These are phyloP conservation scores for Pemphigus obesinymphae DNA, from an alignment of 1,140 invertebrate genomes.

Conservation along the genomic window DNA sequence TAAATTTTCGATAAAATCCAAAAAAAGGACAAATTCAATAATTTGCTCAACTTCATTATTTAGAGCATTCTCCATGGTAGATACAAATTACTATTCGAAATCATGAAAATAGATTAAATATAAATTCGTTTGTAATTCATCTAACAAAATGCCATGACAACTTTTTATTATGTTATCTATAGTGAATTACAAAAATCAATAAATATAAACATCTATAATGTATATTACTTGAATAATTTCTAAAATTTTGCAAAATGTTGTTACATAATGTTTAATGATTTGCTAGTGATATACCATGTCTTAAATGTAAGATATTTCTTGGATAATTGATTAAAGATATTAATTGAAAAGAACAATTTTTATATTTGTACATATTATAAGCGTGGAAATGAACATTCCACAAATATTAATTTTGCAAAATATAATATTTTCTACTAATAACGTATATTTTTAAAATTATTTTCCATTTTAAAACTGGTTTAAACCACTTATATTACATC, in stretches of 20 bases:
- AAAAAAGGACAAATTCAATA: not conserved
- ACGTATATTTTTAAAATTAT: too few relatives aligned
- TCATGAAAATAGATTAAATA: not conserved
- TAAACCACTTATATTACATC: too few relatives aligned
- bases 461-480: too few relatives aligned
- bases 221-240: not conserved
- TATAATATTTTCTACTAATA: too few relatives aligned
- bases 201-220: not conserved
- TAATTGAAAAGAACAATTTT: too few relatives aligned
- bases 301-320: too few relatives aligned
- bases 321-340: too few relatives aligned
- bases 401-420: too few relatives aligned
- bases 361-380: too few relatives aligned
- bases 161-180: not conserved
- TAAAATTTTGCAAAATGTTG: not conserved
- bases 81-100: not conserved
- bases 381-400: too few relatives aligned
- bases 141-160: not conserved
- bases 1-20: not conserved
- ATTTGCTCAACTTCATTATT: not conserved
- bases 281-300: too few relatives aligned
- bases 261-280: too few relatives aligned
- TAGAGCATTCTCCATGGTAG: not conserved
- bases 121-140: not conserved
- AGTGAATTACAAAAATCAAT: not conserved